These are phyloP conservation scores for Acrossocheilus fasciatus DNA, from an alignment of 2,797 vertebrate species.

Conservation along the genomic window DNA sequence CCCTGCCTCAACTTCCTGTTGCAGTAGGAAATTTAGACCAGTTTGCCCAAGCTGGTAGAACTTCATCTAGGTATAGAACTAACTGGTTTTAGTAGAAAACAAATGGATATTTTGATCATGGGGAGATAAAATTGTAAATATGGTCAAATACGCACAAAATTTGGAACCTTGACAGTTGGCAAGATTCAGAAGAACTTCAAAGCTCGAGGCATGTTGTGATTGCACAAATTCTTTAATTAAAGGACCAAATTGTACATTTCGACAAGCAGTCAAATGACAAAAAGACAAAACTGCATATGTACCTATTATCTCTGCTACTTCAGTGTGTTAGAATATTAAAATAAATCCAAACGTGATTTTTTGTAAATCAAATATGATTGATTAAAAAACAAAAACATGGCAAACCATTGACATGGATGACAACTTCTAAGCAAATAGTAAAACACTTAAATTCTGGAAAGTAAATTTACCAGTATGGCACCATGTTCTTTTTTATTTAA, in stretches of 20 bases:
- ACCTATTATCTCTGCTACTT: conserved; percentile 46
- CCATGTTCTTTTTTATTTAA: conserved; percentile 61
- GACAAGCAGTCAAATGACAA: conserved; percentile 68
- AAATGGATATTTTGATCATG: neutral
- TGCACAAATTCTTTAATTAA: conserved; percentile 78
- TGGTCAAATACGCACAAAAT: neutral
- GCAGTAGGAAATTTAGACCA: neutral
- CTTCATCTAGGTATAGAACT: neutral
- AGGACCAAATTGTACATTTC: conserved; percentile 69
- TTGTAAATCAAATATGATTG: conserved; percentile 29
- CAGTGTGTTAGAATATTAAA: conserved; percentile 69
- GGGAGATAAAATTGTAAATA: neutral
- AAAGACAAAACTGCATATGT: conserved; percentile 60
- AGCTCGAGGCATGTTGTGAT: conserved; percentile 58
- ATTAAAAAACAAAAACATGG: conserved; percentile 15
- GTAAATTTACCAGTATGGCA: conserved; percentile 65
- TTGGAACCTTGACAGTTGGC: neutral
- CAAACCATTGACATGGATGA: conserved; percentile 44
- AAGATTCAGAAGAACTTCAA: neutral
- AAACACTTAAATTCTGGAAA: conserved; percentile 40
- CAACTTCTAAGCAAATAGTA: conserved; percentile 45
- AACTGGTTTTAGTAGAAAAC: neutral
- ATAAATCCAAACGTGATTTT: conserved; percentile 62
- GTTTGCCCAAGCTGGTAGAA: neutral
- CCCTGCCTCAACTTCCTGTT: neutral